phyloP scores from a whole-genome alignment of 2,797 vertebrate genomes.

The Anguilla megastoma region DNA sequence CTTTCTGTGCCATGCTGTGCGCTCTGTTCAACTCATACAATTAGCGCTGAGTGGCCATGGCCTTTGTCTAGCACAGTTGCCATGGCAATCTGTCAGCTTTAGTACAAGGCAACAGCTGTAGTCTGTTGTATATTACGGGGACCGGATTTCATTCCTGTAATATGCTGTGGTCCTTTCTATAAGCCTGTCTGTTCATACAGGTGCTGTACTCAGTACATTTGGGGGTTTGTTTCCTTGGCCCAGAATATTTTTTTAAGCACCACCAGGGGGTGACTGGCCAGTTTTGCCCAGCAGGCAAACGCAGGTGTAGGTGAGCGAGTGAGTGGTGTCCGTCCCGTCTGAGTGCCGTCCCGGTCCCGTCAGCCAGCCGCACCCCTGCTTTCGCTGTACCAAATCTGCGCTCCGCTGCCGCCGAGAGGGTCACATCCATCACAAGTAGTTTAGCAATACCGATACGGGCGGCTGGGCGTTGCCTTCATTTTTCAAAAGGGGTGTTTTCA shows the following conservation, averaged over 20 bases:
- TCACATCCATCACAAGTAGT: background rate
- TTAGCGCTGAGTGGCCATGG: conserved; percentile 10
- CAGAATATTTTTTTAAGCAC: conserved; percentile 11
- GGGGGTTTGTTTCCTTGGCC: conserved; percentile 14
- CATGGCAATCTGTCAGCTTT: background rate
- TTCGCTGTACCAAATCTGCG: conserved; percentile 17
- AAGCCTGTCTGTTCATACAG: conserved; percentile 27
- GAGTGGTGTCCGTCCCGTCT: background rate
- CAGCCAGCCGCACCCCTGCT: background rate
- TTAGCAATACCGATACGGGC: conserved; percentile 34
- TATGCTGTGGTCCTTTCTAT: conserved; percentile 22
- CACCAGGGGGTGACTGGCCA: conserved; percentile 15
- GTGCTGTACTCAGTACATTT: conserved; percentile 13
- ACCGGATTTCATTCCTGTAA: conserved; percentile 9
- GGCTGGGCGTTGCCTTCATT: conserved; percentile 24
- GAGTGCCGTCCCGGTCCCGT: background rate
- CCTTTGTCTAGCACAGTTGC: conserved; percentile 4
- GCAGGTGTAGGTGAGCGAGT: conserved; percentile 17
- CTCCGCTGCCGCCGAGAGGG: conserved; percentile 5
- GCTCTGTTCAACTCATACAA: background rate
- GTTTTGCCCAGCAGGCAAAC: background rate
- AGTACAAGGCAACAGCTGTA: conserved; percentile 9
- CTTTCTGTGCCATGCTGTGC: background rate
- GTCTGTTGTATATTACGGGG: conserved; percentile 23
- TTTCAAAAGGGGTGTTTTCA: conserved; percentile 11